Base-by-base conservation (phyloP, 2,888 invertebrate species). In the Ypsolopha scabrella region DNA sequence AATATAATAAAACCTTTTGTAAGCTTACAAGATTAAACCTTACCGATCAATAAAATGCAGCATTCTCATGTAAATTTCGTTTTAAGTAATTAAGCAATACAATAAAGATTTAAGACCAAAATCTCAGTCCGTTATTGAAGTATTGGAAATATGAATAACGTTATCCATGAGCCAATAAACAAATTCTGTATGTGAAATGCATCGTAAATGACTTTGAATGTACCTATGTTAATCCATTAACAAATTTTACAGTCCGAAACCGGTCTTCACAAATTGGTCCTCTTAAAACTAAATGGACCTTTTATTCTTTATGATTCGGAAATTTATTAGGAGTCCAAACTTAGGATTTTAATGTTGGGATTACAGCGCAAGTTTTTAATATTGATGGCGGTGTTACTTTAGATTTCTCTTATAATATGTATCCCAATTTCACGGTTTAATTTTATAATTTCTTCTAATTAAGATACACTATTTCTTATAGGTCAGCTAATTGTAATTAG, bases 201-300 rank as follows among this genome's bases (percentile, higher is more conserved):
- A 37, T 37, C 36, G 64, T 76, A 72, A 74, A 76, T 60, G 64
- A 68, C 70, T 72, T 72, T 70, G 67, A 72, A 75, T 72, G 67
- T 61, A 65, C 60, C 64, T 62, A 76, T 73, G 73, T 72, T 65
- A 70, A 67, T 74, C 76, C 79, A 80, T 82, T 80, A 80, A 70
- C 70, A 67, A 67, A 64, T 63, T 80, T 80, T 80, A 82, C 76
- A 65, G 70, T 9, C 11, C 14, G 14, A n/a, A 24, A n/a, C 34
- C 35, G 37, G 38, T 48, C 52, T 68, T 70, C 73, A 78, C 78
- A 77, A 77, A 80, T 80, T 76, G 72, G 70, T 72, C 61, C 60
- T 51, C 62, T 61, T 57, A 57, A 61, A 71, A 62, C 72, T 72
- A 70, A 67, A 78, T 70, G 34, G 39, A 34, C 10, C 14, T 44